Conservation (phyloP, 2,797 vertebrate genomes). For the Sternarchorhynchus goeldii region DNA sequence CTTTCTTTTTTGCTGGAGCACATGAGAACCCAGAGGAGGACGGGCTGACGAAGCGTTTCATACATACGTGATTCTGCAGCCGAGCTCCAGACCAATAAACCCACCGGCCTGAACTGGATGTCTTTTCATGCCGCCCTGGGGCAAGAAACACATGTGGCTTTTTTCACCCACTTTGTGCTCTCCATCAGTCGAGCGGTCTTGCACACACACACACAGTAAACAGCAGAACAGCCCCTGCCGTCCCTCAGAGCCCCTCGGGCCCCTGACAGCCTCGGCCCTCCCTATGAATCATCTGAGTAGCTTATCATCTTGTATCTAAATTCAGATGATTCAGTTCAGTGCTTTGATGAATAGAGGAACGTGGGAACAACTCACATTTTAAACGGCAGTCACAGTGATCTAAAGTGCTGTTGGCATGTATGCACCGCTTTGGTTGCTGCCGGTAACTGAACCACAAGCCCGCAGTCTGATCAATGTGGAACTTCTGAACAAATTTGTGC, state of each 20-base stretch:
- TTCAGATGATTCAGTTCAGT: conserved; percentile 65
- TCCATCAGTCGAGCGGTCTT: background rate
- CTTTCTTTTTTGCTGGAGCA: background rate
- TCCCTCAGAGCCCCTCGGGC: conserved; percentile 39
- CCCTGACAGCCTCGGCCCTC: conserved; percentile 38
- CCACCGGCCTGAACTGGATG: conserved; percentile 65
- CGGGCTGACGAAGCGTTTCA: conserved; percentile 4
- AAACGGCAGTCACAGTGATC: conserved; percentile 63
- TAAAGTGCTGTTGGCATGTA: background rate
- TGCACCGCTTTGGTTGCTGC: background rate
- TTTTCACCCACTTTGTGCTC: conserved; percentile 1
- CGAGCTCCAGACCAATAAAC: conserved; percentile 66
- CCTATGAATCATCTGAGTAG: conserved; percentile 48
- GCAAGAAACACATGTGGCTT: conserved; percentile 61
- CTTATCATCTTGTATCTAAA: conserved; percentile 51
- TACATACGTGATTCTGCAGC: conserved; percentile 63
- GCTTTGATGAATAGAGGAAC: conserved; percentile 74
- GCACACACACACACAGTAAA: conserved; percentile 5
- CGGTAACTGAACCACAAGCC: conserved; percentile 19
- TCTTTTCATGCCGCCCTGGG: conserved; percentile 56
- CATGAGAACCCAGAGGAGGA: background rate
- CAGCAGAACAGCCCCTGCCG: background rate
- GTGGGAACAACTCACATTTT: conserved; percentile 70
- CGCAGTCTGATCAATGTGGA: background rate
- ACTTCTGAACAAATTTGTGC: background rate